These are phyloP conservation scores for Agrilus planipennis DNA, from an alignment of 1,140 invertebrate genomes.

Conservation along the genomic window DNA sequence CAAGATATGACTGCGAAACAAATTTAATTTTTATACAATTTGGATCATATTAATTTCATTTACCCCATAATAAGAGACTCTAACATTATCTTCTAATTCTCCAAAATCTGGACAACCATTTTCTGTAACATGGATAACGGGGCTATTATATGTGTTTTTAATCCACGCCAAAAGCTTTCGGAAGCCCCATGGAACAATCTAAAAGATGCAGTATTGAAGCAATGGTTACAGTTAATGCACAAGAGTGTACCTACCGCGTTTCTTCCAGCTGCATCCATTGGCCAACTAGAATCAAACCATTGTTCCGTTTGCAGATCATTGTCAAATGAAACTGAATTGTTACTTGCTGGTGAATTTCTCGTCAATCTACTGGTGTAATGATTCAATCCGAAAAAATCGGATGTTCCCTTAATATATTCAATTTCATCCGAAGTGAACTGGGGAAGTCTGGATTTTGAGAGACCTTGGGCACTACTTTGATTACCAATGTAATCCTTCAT, in stretches of 20 bases:
- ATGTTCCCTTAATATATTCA: slow-evolving; percentile 32
- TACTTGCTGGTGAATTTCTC: no score
- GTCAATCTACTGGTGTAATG: slow-evolving; percentile 35
- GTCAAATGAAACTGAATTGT: no score
- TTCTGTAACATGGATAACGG: slow-evolving; percentile 54
- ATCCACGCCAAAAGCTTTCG: slow-evolving; percentile 49
- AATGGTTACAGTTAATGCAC: no score
- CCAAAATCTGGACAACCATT: slow-evolving; percentile 47
- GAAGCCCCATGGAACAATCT: slow-evolving; percentile 31
- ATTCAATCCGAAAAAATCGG: slow-evolving; percentile 40
- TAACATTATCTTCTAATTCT: slow-evolving; percentile 9
- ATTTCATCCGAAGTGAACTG: slow-evolving; percentile 42
- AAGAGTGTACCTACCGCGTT: no score
- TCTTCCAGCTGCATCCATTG: no score
- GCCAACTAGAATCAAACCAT: no score
- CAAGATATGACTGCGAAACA: slow-evolving; percentile 34
- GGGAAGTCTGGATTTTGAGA: slow-evolving; percentile 42
- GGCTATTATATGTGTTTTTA: slow-evolving; percentile 45
- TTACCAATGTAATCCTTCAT: slow-evolving; percentile 41
- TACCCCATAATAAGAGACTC: slow-evolving; percentile 15
- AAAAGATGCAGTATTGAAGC: no score
- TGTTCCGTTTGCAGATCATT: no score
- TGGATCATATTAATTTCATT: slow-evolving; percentile 1
- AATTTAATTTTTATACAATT: no score
- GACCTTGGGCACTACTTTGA: slow-evolving; percentile 38